phyloP scores from a whole-genome alignment of 1,140 invertebrate genomes.

The Lethocerus indicus region DNA sequence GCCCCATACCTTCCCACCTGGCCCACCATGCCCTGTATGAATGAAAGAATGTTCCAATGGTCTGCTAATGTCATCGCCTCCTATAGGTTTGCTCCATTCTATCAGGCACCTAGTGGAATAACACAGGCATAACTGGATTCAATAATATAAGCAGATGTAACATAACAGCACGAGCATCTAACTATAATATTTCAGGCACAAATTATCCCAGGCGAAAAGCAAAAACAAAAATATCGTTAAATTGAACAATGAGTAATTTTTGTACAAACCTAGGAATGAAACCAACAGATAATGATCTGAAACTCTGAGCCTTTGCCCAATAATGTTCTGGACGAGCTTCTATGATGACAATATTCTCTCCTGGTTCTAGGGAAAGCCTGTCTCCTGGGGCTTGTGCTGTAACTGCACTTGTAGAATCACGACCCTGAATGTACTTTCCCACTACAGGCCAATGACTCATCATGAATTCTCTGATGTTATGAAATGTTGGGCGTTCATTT shows the following conservation, averaged over 20 bases:
- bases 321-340: conserved; percentile 81
- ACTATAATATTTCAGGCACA: no score
- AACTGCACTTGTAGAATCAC: conserved; percentile 11
- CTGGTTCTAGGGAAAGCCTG: conserved; percentile 58
- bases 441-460: conserved; percentile 48
- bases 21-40: conserved; percentile 53
- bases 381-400: conserved; percentile 27
- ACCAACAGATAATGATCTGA: conserved; percentile 73
- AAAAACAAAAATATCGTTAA: no score
- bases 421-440: conserved; percentile 28
- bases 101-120: no score
- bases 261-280: conserved; percentile 41
- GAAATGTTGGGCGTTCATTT: conserved; percentile 66
- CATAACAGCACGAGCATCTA: no score
- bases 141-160: no score
- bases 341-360: conserved; percentile 80
- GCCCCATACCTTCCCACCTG: conserved; percentile 71
- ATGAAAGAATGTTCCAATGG: conserved; percentile 73
- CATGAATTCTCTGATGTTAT: conserved; percentile 56
- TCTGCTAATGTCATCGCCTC: conserved; percentile 51
- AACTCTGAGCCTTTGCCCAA: conserved; percentile 94
- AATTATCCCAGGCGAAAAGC: not conserved
- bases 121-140: no score
- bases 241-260: no score
- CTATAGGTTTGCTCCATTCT: no score